Conservation (phyloP, 2,888 invertebrate species). For the Apotomis betuletana region DNA sequence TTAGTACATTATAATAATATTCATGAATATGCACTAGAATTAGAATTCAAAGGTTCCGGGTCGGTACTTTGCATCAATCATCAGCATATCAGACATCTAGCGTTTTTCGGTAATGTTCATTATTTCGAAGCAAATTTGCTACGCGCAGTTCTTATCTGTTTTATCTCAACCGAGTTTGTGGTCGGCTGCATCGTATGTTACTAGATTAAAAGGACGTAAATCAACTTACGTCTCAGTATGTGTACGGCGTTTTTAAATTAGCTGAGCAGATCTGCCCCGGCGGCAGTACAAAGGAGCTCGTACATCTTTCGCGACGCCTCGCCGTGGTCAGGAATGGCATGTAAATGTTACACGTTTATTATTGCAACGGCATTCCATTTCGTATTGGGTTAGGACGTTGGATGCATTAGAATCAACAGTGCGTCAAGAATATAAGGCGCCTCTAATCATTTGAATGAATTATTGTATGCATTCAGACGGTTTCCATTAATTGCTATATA, state of each 20-base stretch:
- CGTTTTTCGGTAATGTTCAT: slow-evolving; percentile 34
- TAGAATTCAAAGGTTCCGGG: slow-evolving; percentile 17
- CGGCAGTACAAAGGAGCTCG: slow-evolving; percentile 48
- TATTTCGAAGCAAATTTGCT: slow-evolving; percentile 19
- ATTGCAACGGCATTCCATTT: slow-evolving; percentile 43
- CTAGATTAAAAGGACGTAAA: slow-evolving; percentile 16
- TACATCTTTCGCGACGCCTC: slow-evolving; percentile 45
- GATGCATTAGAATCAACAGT: slow-evolving; percentile 41
- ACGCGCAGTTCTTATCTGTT: slow-evolving; percentile 29
- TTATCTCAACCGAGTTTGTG: slow-evolving; percentile 38
- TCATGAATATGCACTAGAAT: background rate
- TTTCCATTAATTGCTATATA: slow-evolving; percentile 7
- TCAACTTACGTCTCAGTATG: background rate
- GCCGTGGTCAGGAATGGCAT: slow-evolving; percentile 45
- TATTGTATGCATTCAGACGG: slow-evolving; percentile 4
- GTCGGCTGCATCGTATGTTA: slow-evolving; percentile 41
- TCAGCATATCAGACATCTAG: background rate
- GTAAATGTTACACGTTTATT: slow-evolving; percentile 46
- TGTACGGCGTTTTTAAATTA: slow-evolving; percentile 19
- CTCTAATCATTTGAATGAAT: background rate
- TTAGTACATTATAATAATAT: background rate
- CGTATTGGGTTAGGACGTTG: slow-evolving; percentile 42
- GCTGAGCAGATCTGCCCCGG: slow-evolving; percentile 20
- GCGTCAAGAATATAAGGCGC: slow-evolving; percentile 31
- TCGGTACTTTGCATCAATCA: slow-evolving; percentile 30